Evolutionary conservation across 2,888 invertebrate species (phyloP), one percentile per base, ranked within the genome.

Genomic region (Agrochola macilenta): DNA sequence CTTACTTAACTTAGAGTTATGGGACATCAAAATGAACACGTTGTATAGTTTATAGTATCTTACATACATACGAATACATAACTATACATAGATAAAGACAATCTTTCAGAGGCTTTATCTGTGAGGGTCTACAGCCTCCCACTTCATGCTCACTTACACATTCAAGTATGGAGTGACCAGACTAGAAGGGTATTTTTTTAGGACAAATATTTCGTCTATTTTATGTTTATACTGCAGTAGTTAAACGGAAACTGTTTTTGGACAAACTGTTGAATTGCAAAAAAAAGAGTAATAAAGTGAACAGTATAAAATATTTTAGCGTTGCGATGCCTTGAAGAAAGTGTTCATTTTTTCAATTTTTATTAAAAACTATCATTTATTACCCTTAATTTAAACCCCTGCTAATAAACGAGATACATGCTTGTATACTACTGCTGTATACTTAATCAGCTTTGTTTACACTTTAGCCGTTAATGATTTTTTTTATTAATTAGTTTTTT

Each of bases 111-210:
- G 70, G 76, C 61, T 78, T 69, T 84, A 63, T 80, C 72, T 76
- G 20, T 43, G 70, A 69, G 65, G 17, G 57, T 54, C 72, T 46
- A n/a, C 60, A 54, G 26, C 57, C 60, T 30, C 60, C 70, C 66
- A 58, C 86, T 78, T 80, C 69, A 76, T 26, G 74, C 76, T 81
- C 69, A 74, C 77, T 79, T 78, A 74, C 49, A 49, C 74, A 76
- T 5, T 66, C n/a, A 54, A 61, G 72, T 8, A 1, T 73, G 39
- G 61, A 58, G 69, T 70, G 54, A 57, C 69, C 71, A 76, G 0
- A 23, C 17, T 54, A 0, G 0, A 20, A 43, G 14, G n/a, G 0
- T 2, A 35, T 54, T 63, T 17, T 75, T 63, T 72, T 20, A 23
- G 57, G 68, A 72, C 30, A 75, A 49, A 20, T 0, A n/a, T 39